A percentile compares a stretch with the other conserved stretches of the same genome.
phyloP scores from a whole-genome alignment of 2,113 vertebrate genomes.

The Phalacrocorax carbo region DNA sequence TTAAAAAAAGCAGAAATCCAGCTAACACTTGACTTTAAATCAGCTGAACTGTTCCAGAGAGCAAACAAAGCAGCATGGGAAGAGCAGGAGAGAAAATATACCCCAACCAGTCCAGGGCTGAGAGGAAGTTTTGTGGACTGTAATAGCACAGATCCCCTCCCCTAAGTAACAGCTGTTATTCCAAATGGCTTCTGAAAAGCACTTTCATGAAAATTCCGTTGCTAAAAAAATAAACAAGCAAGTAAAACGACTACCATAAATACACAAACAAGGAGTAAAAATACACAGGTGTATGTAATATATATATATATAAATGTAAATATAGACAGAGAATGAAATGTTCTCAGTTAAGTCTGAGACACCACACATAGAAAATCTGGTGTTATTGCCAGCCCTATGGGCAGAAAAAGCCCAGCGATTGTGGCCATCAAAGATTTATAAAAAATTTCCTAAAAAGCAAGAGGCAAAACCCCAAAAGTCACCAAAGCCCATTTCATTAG shows the following conservation, averaged over 20 bases:
- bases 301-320: not conserved
- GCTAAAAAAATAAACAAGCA: slow-evolving; percentile 34
- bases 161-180: not conserved
- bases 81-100: not conserved
- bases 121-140: not conserved
- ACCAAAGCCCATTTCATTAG: not conserved
- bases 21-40: not conserved
- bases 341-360: not conserved
- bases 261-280: slow-evolving; percentile 31
- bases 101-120: not conserved
- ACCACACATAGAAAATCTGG: not conserved
- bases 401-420: not conserved
- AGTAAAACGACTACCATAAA: not conserved
- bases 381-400: not conserved
- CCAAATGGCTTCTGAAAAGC: not conserved
- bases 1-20: not conserved
- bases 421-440: not conserved
- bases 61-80: not conserved
- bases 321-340: not conserved
- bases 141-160: not conserved
- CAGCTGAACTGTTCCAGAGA: not conserved
- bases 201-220: slow-evolving; percentile 8
- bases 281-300: not conserved
- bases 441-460: not conserved
- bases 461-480: not conserved